Evolutionary conservation across 92 coral and sea anemone genomes (phyloP).

Genomic region (Muricea muricata): DNA sequence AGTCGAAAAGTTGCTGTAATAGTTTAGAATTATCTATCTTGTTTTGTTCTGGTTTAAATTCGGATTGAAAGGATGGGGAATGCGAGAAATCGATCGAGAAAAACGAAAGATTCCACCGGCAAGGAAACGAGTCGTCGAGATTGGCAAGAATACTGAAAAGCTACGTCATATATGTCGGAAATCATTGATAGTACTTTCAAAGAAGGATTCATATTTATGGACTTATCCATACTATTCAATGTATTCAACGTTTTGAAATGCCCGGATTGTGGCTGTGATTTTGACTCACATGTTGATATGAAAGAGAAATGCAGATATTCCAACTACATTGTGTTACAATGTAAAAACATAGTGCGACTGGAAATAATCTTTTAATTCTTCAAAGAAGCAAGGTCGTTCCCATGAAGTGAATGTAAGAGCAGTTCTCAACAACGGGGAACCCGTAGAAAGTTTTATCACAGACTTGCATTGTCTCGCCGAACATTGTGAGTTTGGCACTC

Average conservation of each 20-base stretch:
- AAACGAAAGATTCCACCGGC: background rate
- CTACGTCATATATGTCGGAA: background rate
- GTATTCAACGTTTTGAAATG: background rate
- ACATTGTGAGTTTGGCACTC: no score
- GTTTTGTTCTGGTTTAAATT: background rate
- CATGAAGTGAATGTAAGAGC: background rate
- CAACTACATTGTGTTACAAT: background rate
- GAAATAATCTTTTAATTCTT: background rate
- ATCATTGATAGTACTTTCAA: background rate
- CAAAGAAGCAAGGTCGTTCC: background rate
- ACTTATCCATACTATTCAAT: background rate
- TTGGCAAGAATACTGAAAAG: background rate
- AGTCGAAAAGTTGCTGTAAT: background rate
- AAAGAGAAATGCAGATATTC: background rate
- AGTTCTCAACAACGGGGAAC: background rate
- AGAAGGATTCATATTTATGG: background rate
- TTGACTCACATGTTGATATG: background rate
- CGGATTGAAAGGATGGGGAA: background rate
- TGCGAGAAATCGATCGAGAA: background rate
- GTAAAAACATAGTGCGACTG: background rate
- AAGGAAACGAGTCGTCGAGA: background rate
- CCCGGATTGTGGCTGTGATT: background rate
- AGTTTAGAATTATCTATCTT: background rate
- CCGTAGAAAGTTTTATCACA: conserved; percentile 12
- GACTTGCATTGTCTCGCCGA: no score